Evolutionary conservation across 2,797 vertebrate species (phyloP).

Genomic region (Chiroxiphia lanceolata): DNA sequence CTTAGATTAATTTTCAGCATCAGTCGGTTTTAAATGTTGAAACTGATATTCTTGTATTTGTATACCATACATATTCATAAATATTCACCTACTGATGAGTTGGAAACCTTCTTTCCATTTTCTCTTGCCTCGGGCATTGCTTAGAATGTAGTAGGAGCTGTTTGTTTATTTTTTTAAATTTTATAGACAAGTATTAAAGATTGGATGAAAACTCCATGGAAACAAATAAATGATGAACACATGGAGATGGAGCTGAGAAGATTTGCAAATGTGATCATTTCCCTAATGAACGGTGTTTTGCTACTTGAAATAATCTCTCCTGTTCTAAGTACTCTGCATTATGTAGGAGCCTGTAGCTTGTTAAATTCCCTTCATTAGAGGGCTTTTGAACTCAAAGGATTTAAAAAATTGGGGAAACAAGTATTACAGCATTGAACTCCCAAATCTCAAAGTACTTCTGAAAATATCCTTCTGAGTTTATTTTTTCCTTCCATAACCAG

Average conservation of each 20-base stretch:
- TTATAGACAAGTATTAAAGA: constrained; percentile 83
- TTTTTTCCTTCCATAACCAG: background rate
- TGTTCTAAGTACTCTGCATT: constrained; percentile 43
- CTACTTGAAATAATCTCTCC: constrained; percentile 50
- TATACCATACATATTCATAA: constrained; percentile 48
- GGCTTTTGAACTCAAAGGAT: constrained; percentile 44
- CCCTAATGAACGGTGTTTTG: constrained; percentile 45
- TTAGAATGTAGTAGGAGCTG: constrained; percentile 25
- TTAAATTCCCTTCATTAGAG: constrained; percentile 50
- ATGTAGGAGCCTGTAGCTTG: constrained; percentile 27
- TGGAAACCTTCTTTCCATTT: constrained; percentile 22
- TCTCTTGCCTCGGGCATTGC: background rate
- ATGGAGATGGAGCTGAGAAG: constrained; percentile 88
- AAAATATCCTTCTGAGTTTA: constrained; percentile 16
- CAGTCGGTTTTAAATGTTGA: constrained; percentile 13
- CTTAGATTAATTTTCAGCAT: constrained; percentile 41
- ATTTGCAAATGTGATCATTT: constrained; percentile 82
- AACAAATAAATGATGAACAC: constrained; percentile 89
- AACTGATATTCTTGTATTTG: constrained; percentile 1
- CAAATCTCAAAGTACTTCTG: constrained; percentile 36
- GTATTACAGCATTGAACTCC: constrained; percentile 27
- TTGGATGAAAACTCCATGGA: constrained; percentile 87
- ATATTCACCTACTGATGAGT: constrained; percentile 18
- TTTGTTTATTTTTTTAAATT: constrained; percentile 43
- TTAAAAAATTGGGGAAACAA: constrained; percentile 43